phyloP scores from a whole-genome alignment of 2,797 vertebrate species.

The Hemitrygon akajei region DNA sequence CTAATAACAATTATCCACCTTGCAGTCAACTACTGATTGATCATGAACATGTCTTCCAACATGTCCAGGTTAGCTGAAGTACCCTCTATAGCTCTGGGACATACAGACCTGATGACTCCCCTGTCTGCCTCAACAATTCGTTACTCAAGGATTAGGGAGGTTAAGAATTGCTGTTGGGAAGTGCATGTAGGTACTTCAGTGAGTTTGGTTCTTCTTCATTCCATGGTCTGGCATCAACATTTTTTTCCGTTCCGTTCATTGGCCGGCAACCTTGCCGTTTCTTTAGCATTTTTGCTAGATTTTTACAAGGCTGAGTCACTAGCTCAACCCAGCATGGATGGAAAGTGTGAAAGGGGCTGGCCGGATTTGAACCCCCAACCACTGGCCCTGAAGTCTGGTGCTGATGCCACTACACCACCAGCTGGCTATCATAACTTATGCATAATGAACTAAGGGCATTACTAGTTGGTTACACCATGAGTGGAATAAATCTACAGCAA shows the following conservation, averaged over 20 bases:
- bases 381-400: too few relatives aligned
- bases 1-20: neutral
- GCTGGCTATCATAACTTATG: neutral
- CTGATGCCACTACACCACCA: too few relatives aligned
- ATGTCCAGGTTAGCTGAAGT: neutral
- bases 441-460: too few relatives aligned
- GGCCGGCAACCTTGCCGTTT: too few relatives aligned
- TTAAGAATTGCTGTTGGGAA: neutral
- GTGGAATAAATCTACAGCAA: neutral
- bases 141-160: neutral
- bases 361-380: too few relatives aligned
- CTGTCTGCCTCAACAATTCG: neutral
- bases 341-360: too few relatives aligned
- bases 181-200: neutral
- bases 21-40: neutral
- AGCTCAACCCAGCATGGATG: too few relatives aligned
- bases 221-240: neutral
- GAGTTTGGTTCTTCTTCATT: neutral
- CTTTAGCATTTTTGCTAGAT: too few relatives aligned
- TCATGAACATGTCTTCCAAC: neutral
- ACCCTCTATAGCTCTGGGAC: neutral
- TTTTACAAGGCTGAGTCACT: too few relatives aligned
- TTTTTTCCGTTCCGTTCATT: too few relatives aligned
- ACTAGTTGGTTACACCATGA: neutral
- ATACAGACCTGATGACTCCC: neutral